These are phyloP conservation scores for Etheostoma nigrum DNA, from an alignment of 2,797 vertebrate species.

Conservation along the genomic window DNA sequence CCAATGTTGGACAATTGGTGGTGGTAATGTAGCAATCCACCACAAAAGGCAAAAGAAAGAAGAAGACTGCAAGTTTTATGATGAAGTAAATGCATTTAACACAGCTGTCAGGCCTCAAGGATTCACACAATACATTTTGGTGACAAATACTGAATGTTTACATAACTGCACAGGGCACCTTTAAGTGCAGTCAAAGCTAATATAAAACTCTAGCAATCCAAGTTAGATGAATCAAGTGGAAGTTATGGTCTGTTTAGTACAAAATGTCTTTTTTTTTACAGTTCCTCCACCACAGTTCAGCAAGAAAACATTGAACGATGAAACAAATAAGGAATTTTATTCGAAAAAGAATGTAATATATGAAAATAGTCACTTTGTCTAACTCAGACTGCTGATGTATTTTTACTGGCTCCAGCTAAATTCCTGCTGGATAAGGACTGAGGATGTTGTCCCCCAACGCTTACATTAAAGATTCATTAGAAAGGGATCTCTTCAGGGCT, in stretches of 20 bases:
- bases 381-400: neutral
- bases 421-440: neutral
- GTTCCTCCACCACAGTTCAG: neutral
- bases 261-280: neutral
- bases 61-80: neutral
- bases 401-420: neutral
- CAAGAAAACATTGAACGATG: neutral
- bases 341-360: neutral
- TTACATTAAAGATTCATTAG: neutral
- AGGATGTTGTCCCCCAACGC: neutral
- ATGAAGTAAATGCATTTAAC: neutral
- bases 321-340: neutral
- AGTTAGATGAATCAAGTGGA: neutral
- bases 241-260: neutral
- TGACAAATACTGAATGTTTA: neutral
- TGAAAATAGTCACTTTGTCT: neutral
- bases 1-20: no score
- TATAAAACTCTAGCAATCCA: neutral
- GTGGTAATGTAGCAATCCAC: neutral
- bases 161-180: neutral
- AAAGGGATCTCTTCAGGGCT: slow-evolving; percentile 6
- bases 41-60: neutral
- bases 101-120: neutral
- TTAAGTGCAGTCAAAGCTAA: neutral
- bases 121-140: neutral